These are phyloP conservation scores for Xenopus tropicalis DNA, from an alignment of 2,113 vertebrate genomes.

Conservation along the genomic window UCB_Xtro_10.0 CM004444.2:52085001-52085500, in stretches of 20 bases:
- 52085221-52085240: conserved; percentile 16
- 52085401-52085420: neutral
- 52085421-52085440: neutral
- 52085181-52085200: conserved; percentile 15
- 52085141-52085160: neutral
- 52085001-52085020: neutral
- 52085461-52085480: neutral
- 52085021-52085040: conserved; percentile 11
- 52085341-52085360: neutral
- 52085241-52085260: conserved; percentile 14
- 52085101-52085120: neutral
- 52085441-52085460: neutral
- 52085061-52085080: neutral
- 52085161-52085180: neutral
- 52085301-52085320: neutral
- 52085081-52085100: neutral
- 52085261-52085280: neutral
- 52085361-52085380: neutral
- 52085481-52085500: conserved; percentile 1
- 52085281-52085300: neutral
- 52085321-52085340: neutral
- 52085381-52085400: neutral
- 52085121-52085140: neutral
- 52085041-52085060: neutral
- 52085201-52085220: conserved; percentile 19